Base-by-base conservation (phyloP, 1,140 invertebrate species). In the Penaeus indicus region DNA sequence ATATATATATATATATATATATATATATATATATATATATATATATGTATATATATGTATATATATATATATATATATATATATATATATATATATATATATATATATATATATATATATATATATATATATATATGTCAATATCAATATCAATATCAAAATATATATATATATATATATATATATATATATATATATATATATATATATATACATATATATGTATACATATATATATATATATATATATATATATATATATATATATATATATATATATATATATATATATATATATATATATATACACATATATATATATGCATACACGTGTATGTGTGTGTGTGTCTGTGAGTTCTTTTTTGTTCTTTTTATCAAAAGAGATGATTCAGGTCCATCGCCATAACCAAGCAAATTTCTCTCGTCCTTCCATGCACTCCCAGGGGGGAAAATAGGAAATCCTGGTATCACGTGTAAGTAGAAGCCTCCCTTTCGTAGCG, bases 391-490 rank as follows among this genome's bases (percentile, higher is more conserved):
- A 38, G 61, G 61, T 27, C 5, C 19, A 19, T 60, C 10, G 19
- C 60, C 79, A 60, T 60, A 60, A 22, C 62, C 79, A 62, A 38
- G 27, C 47, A 77, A 27, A 77, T 84, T 11, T 85, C 54, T 89
- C 64, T 80, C 85, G 25, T 67, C 38, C 69, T 84, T 75, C 72
- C 54, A 62, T 64, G 85, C 79, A 75, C 64, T 25, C 69, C 84
- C 42, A 63, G 54, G 80, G 84, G 63, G 72, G 63, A 75, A 86
- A 82, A 86, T 62, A 85, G 90, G 47, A 85, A 84, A 64, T 90
- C 90, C n/a, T 90, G 90, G 90, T 90, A 90, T 63, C 90, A 89
- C 38, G 90, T 90, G 90, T 90, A 79, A 90, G 90, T 90, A 89
- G 54, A 22, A 79, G 54, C 27, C 13, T 21, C 54, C 22, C 16